Base-by-base conservation (phyloP, 2,888 invertebrate genomes). In the Diarsia mendica region DNA sequence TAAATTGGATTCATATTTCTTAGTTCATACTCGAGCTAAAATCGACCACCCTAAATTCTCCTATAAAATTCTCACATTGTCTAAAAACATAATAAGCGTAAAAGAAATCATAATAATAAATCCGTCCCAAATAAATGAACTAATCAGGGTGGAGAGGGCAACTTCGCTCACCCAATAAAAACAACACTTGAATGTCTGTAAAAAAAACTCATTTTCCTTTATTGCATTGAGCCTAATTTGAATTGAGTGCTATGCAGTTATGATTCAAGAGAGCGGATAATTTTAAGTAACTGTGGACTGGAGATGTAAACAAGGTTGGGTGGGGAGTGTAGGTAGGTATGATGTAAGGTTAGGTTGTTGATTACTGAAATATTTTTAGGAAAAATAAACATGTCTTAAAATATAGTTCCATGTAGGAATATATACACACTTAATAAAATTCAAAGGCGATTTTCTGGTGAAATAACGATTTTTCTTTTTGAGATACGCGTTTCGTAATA, bases 201-300 rank as follows among this genome's bases (percentile, higher is more conserved):
- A 95, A 96, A 94, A 94, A 96, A 94, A 89, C 96, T 95, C 95
- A 96, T 96, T 96, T 95, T 92, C 94, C 92, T 96, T 96, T 96
- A 96, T 96, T 95, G 95, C 95, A 94, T 89, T 90, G 89, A 87
- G 91, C 91, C 95, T 96, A 96, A 96, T 96, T 96, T 96, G 94
- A 95, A 96, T 96, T 93, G 95, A 96, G 96, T 94, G 95, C 93
- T 93, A 93, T 96, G 96, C 96, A 95, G 96, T 96, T 96, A 95
- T 95, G 95, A 94, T 91, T 95, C 95, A 95, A 95, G 94, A 93
- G 95, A 94, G 94, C 92, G 95, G 91, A 95, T 95, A 93, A 96
- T 95, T 95, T 95, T 94, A 94, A 95, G 94, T 93, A 93, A 92
- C 92, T 90, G 85, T 33, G 48, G 72, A 82, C 83, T 81, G 77